These are phyloP conservation scores for Pyrocephalus nanus DNA, from an alignment of 2,797 vertebrate species.

Conservation along the genomic window DNA sequence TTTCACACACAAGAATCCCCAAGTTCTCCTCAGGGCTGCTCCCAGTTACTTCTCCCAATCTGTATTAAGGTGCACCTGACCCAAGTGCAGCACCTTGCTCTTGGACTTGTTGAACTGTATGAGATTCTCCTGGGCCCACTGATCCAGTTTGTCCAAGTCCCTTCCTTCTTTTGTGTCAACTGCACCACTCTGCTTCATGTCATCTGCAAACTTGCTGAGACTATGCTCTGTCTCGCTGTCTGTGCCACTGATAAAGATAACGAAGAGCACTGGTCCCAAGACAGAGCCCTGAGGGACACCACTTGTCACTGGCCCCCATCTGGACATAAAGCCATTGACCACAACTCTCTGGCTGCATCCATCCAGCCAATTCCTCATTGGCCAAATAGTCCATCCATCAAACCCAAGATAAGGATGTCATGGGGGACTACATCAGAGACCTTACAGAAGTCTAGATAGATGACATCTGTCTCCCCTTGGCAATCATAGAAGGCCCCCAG, in stretches of 20 bases:
- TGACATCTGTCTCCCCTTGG: neutral
- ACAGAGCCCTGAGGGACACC: neutral
- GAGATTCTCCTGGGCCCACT: neutral
- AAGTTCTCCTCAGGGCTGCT: neutral
- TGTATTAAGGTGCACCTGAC: accelerated
- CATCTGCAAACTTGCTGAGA: neutral
- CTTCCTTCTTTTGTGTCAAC: neutral
- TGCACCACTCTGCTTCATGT: neutral
- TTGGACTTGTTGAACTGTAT: neutral
- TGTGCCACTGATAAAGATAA: neutral
- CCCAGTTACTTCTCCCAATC: neutral
- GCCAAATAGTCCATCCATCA: accelerated
- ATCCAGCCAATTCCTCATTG: neutral
- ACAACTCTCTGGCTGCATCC: neutral
- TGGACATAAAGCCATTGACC: neutral
- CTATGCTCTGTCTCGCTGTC: neutral
- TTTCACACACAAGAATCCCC: neutral
- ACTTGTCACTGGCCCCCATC: neutral
- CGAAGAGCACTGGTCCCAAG: neutral
- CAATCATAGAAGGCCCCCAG: neutral
- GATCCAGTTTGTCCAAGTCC: neutral
- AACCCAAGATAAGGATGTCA: neutral
- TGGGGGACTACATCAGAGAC: neutral
- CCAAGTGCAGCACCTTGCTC: neutral
- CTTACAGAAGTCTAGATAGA: neutral